These are phyloP conservation scores for Vultur gryphus DNA, from an alignment of 2,797 vertebrate species.

Conservation along the genomic window DNA sequence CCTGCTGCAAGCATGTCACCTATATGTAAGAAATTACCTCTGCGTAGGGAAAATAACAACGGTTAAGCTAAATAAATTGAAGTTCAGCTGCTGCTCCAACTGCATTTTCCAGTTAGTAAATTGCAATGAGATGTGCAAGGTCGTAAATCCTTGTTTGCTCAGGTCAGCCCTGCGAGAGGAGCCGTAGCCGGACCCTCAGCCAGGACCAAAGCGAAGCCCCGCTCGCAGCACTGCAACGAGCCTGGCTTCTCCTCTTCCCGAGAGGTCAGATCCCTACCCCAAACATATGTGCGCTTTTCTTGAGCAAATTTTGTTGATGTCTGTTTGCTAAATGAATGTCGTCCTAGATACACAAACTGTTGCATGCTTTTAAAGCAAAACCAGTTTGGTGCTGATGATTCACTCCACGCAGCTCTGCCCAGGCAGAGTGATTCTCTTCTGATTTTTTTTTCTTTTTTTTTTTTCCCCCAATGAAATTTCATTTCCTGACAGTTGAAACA, in stretches of 20 bases:
- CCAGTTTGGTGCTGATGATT: constrained; percentile 50
- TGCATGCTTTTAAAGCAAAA: constrained; percentile 8
- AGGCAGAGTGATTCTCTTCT: neutral
- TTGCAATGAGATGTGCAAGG: fast-evolving
- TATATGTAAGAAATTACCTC: neutral
- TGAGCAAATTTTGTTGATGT: constrained; percentile 23
- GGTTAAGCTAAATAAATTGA: neutral
- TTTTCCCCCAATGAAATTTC: fast-evolving
- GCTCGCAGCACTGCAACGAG: fast-evolving
- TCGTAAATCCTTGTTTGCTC: neutral
- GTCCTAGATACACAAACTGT: constrained; percentile 25
- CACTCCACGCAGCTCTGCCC: neutral
- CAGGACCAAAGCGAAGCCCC: neutral
- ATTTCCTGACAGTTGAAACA: neutral
- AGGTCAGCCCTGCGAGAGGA: neutral
- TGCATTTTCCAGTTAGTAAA: neutral
- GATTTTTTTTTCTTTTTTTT: neutral
- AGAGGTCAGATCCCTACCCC: neutral
- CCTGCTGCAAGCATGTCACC: neutral
- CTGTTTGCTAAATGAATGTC: constrained; percentile 12
- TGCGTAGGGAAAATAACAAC: neutral
- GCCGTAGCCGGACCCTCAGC: fast-evolving
- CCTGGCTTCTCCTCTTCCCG: neutral
- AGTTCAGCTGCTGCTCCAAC: neutral
- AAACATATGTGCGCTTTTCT: neutral